Evolutionary conservation across 2,888 invertebrate species (phyloP).

Genomic region (Chrysina gloriosa): DNA sequence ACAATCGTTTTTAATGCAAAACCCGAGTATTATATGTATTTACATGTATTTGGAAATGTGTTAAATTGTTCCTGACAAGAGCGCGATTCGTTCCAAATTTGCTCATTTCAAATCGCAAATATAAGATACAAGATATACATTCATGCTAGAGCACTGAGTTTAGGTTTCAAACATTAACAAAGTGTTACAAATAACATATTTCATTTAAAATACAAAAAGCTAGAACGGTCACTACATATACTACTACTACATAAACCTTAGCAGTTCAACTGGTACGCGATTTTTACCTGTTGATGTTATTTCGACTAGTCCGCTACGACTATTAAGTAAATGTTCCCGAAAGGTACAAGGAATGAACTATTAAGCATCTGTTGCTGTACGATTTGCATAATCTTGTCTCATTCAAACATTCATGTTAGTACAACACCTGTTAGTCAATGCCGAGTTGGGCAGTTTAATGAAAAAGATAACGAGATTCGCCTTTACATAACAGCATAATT

Average conservation of each 20-base stretch:
- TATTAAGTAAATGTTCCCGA: constrained; percentile 47
- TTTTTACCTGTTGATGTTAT: constrained; percentile 32
- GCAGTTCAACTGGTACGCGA: not conserved
- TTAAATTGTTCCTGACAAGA: too few relatives aligned
- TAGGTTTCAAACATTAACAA: too few relatives aligned
- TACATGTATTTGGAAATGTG: too few relatives aligned
- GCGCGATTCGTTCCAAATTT: too few relatives aligned
- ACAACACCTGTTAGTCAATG: constrained; percentile 44
- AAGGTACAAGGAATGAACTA: constrained; percentile 48
- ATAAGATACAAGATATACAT: too few relatives aligned
- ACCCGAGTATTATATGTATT: too few relatives aligned
- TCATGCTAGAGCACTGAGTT: too few relatives aligned
- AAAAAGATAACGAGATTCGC: constrained; percentile 43
- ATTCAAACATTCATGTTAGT: constrained; percentile 45
- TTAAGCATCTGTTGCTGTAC: constrained; percentile 49
- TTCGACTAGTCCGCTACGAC: constrained; percentile 15
- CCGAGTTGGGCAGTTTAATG: constrained; percentile 40
- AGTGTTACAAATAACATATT: too few relatives aligned
- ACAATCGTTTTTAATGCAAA: too few relatives aligned
- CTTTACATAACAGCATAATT: constrained; percentile 39
- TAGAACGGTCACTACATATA: not conserved
- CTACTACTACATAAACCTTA: not conserved
- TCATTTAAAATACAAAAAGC: not conserved
- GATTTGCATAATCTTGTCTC: constrained; percentile 49
- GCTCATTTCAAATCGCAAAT: too few relatives aligned